These are phyloP conservation scores for Dioctria rufipes DNA, from an alignment of 2,888 invertebrate species.

Conservation along the genomic window DNA sequence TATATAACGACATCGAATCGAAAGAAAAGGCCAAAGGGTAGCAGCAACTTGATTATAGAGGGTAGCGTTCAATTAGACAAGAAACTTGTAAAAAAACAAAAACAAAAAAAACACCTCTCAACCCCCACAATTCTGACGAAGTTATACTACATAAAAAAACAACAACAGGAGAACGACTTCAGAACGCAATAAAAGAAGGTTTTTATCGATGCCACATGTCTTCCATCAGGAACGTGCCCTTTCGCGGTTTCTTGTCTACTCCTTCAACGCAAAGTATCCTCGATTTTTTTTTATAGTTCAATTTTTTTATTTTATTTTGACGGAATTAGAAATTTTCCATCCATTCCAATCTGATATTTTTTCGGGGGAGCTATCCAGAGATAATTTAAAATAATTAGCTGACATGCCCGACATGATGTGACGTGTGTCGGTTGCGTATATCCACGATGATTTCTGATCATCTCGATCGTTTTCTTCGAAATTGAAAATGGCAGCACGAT, in stretches of 20 bases:
- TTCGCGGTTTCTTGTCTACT: conserved; percentile 49
- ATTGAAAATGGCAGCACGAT: conserved; percentile 43
- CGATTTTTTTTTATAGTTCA: not conserved
- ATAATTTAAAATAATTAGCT: conserved; percentile 59
- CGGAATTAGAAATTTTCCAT: conserved; percentile 24
- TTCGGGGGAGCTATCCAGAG: not conserved
- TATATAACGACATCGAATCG: conserved; percentile 20
- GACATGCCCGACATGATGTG: conserved; percentile 53
- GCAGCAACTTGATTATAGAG: conserved; percentile 45
- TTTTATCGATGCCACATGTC: conserved; percentile 49
- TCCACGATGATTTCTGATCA: conserved; percentile 16
- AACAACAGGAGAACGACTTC: conserved; percentile 22
- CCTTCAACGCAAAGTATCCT: not conserved
- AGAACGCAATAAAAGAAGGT: conserved; percentile 39
- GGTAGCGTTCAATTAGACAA: conserved; percentile 46
- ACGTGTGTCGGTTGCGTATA: conserved; percentile 51
- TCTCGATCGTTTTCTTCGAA: conserved; percentile 20
- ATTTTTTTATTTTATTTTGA: not conserved
- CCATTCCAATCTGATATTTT: not conserved
- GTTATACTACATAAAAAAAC: conserved; percentile 8
- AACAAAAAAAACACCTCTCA: not conserved
- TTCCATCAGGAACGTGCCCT: conserved; percentile 46
- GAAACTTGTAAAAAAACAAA: conserved; percentile 4
- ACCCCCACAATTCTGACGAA: conserved; percentile 11
- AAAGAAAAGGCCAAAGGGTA: conserved; percentile 40